Percentiles rank a stretch among this genome's conserved stretches.
Evolutionary conservation across 2,113 vertebrate species (phyloP).

Genomic region (Pelusios castaneus): DNA sequence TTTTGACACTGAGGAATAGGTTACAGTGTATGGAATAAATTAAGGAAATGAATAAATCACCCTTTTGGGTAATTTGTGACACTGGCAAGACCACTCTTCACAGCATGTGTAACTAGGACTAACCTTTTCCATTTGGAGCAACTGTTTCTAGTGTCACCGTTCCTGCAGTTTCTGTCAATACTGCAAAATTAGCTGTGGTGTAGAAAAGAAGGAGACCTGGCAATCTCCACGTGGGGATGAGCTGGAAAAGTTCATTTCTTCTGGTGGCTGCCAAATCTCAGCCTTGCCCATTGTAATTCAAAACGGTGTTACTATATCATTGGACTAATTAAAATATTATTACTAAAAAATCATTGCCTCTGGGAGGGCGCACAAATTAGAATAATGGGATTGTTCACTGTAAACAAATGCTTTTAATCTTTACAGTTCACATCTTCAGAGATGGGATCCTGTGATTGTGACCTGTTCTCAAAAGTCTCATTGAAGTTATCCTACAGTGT

Average conservation of each 20-base stretch:
- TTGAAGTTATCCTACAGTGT: conserved; percentile 38
- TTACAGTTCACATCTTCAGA: conserved; percentile 52
- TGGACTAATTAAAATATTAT: conserved; percentile 33
- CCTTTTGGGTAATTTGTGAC: conserved; percentile 17
- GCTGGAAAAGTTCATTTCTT: conserved; percentile 41
- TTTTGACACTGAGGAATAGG: conserved; percentile 37
- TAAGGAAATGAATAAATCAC: conserved; percentile 39
- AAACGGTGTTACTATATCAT: conserved; percentile 40
- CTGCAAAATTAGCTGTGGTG: background rate
- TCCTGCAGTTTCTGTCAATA: background rate
- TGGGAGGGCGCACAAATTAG: conserved; percentile 48
- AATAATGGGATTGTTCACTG: conserved; percentile 52
- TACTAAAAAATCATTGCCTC: conserved; percentile 34
- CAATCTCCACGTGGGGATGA: conserved; percentile 8
- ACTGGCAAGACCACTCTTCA: conserved; percentile 21
- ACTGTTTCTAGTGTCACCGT: conserved; percentile 32
- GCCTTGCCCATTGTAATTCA: conserved; percentile 20
- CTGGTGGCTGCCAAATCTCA: conserved; percentile 30
- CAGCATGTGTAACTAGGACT: background rate
- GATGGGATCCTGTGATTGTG: conserved; percentile 28
- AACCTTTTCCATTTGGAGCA: background rate
- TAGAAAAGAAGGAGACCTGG: background rate
- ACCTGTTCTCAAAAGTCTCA: conserved; percentile 60
- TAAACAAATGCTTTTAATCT: conserved; percentile 52
- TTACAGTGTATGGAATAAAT: conserved; percentile 37